Conservation (phyloP, 2,797 vertebrate genomes). For the Gymnoscopelus braueri region DNA sequence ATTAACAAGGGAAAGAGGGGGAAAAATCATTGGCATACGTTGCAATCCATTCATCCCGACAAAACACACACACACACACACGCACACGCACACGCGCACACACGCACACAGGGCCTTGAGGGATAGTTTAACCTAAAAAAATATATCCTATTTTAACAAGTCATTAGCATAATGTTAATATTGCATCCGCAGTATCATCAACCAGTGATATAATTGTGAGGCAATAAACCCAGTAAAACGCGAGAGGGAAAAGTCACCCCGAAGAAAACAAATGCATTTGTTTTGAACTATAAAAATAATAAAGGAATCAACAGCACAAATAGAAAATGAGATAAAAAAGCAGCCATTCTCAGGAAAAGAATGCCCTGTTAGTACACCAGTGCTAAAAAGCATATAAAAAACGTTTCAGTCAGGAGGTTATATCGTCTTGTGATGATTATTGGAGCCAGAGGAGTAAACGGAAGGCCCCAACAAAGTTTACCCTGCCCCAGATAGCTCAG, state of each 20-base stretch:
- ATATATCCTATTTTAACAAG: conserved; percentile 20
- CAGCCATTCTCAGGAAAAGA: conserved; percentile 25
- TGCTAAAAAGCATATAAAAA: conserved; percentile 60
- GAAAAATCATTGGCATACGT: background rate
- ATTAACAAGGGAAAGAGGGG: conserved; percentile 20
- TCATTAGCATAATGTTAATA: conserved; percentile 27
- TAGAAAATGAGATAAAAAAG: conserved; percentile 13
- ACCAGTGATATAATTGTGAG: conserved; percentile 8
- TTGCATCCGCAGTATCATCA: conserved; percentile 6
- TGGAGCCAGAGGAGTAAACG: conserved; percentile 72
- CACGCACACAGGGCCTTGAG: conserved; percentile 25
- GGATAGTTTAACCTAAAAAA: conserved; percentile 40
- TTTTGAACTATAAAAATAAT: conserved; percentile 27
- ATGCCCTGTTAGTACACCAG: conserved; percentile 60
- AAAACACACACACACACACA: background rate
- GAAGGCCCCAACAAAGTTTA: conserved; percentile 61
- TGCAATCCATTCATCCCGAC: conserved; percentile 28
- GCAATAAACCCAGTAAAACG: conserved; percentile 35
- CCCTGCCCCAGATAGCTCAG: conserved; percentile 70
- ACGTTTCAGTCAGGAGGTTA: conserved; percentile 45
- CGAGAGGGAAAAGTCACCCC: conserved; percentile 31
- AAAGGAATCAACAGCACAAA: conserved; percentile 4
- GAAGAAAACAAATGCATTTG: conserved; percentile 39
- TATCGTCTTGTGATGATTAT: conserved; percentile 72
- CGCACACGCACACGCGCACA: too few relatives aligned